Evolutionary conservation across 2,113 vertebrate species (phyloP), one percentile per base, ranked within the genome.

Genomic region (Australoheros scitulus): DNA sequence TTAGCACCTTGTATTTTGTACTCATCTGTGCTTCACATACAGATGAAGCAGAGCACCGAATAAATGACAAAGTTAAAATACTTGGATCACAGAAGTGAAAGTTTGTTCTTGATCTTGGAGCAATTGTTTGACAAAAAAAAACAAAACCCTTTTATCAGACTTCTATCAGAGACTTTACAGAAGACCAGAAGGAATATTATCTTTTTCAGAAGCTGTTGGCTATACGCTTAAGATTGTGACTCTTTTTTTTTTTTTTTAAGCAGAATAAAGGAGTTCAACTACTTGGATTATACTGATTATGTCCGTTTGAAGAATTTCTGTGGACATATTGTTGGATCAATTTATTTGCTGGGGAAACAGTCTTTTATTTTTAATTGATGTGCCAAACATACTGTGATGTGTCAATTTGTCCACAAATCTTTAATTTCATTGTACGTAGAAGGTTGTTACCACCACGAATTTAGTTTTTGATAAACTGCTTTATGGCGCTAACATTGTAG

Each of bases 1-100:
- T 14, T 86, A 81, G 87, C 85, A 92, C 79, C 55, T 72, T 91
- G 79, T 81, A 65, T 68, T 70, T 50, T 70, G 64, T 70, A 70
- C 41, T 29, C 22, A 68, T 29, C 41, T 70, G 64, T 50, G 1
- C 24, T 70, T 70, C 43, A 32, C 24, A 20, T 50, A 70, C 50
- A 50, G 18, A 29, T 50, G 20, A 26, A 52, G 43, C 17, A 17
- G 5, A 52, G 8, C 52, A 75, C 32, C 24, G 32, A 75, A 57
- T 38, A 57, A 57, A 57, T 36, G 50, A n/a, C 50, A 9, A 75
- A 24, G 29, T 18, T 68, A 17, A 57, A 75, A 38, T 56, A 57
- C 36, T 75, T 75, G 34, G 20, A 36, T 32, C 32, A 36, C 14
- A 32, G 22, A 34, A 55, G 50, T 75, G 70, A 56, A 34, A 38